A percentile compares a stretch with the other conserved stretches of the same genome.
Evolutionary conservation across 92 coral and sea anemone genomes (phyloP).

Genomic region (Micromussa lordhowensis): DNA sequence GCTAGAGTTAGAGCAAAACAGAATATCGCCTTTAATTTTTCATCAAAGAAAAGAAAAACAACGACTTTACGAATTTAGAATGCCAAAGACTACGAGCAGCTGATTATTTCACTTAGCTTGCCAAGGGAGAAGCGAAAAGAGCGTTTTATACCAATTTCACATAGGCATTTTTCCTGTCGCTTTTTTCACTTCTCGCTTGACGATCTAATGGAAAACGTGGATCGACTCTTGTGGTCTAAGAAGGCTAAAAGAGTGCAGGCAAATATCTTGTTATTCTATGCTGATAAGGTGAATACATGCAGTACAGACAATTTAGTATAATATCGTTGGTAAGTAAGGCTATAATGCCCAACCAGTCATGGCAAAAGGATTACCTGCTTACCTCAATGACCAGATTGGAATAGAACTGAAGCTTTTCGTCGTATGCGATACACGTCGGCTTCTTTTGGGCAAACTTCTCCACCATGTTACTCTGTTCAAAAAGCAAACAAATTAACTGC

Average conservation of each 20-base stretch:
- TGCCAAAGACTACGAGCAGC: neutral
- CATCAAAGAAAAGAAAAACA: neutral
- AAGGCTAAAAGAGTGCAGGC: neutral
- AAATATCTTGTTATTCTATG: neutral
- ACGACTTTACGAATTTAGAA: neutral
- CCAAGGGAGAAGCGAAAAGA: neutral
- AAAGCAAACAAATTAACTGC: neutral
- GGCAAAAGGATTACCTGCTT: neutral
- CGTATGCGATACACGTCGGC: conserved; percentile 95
- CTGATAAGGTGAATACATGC: neutral
- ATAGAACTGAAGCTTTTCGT: conserved; percentile 98
- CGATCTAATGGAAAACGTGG: neutral
- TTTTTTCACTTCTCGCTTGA: neutral
- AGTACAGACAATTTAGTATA: too few relatives aligned
- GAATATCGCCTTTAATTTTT: too few relatives aligned
- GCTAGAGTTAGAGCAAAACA: too few relatives aligned
- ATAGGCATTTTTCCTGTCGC: neutral
- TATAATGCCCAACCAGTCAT: neutral
- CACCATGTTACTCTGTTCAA: conserved; percentile 91
- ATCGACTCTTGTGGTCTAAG: neutral
- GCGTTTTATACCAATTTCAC: neutral
- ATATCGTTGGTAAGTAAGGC: neutral
- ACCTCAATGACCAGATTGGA: conserved; percentile 97
- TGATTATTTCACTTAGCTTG: neutral
- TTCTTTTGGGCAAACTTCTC: conserved; percentile 98